Evolutionary conservation across 2,113 vertebrate species (phyloP), one percentile per base, ranked within the genome.

Genomic region (Sinosuthora webbiana): DNA sequence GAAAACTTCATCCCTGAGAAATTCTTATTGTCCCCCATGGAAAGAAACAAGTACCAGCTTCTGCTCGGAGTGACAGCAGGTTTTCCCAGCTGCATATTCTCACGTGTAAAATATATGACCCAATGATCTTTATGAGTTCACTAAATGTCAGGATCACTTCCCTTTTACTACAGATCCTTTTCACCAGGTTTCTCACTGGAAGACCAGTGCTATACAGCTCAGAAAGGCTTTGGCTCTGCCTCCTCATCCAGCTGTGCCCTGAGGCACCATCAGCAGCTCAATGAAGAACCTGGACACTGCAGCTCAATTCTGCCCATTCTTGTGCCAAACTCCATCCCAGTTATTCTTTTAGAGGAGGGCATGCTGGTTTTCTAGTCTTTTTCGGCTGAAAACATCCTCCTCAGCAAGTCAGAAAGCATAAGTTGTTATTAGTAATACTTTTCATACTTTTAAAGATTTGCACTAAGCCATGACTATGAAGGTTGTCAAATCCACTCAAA

Each of bases 401-500:
- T 83, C 64, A 83, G 78, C 49, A 91, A 87, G 85, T 63, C 77
- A 84, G 81, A 93, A 80, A 76, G 56, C 17, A 0, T 15, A 94
- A 84, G 67, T 53, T 93, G 87, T 75, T 86, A 76, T 35, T n/a
- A 57, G 44, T 31, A 92, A 96, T 90, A 69, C 45, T 79, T 87
- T 95, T 95, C 81, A 52, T 79, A 83, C 53, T 93, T 93, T 13
- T 59, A 44, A 79, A 92, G 75, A 94, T 85, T 81, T 94, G 57
- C 37, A 53, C 56, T 77, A 94, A 94, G 80, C 85, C 88, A 33
- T 23, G 67, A 13, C n/a, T 52, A 50, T 31, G 84, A 95, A 79
- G 83, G 81, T 76, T 94, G 82, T 93, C 84, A 87, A 94, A 95
- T 83, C 73, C 77, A 94, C 60, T 68, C 92, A 73, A 90, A 91